Base-by-base conservation (phyloP, 2,888 invertebrate genomes). In the Caenorhabditis sinica region DNA sequence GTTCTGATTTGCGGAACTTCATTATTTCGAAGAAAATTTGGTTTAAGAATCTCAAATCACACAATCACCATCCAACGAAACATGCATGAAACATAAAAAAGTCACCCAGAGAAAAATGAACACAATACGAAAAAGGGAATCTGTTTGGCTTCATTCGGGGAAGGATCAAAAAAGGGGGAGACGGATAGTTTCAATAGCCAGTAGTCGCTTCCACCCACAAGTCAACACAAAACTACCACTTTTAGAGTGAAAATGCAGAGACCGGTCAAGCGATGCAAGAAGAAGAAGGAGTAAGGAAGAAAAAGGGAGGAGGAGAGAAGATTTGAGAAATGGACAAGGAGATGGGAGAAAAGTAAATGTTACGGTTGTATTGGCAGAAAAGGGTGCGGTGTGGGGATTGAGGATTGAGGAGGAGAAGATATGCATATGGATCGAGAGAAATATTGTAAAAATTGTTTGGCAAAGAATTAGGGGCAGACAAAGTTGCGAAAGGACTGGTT, bases 291-390 rank as follows among this genome's bases (percentile, higher is more conserved):
- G n/a, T n/a, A 72, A 23, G 40, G 11, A 30, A 51, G 20, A 51
- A 56, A 40, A 40, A 40, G 40, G 40, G 13, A 40, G 6, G 40
- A 30, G 23, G 40, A 15, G 63, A 15, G 65, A 43, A 25, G 36
- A 75, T 40, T 53, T 23, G 13, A 60, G 33, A 51, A 20, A 51
- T 11, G 4, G 30, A 28, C n/a, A 15, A 56, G 15, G 51, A 51
- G 23, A 15, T 9, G 63, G n/a, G 40, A 65, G 72, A 79, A 72
- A 79, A 79, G 65, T 79, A 79, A 79, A 79, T 79, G 68, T 68
- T 76, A 68, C 68, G 71, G 71, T 79, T 69, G 71, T 61, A 51
- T 63, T 60, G 61, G 63, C 53, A 69, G 23, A 23, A 69, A 56
- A 65, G 30, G 61, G 56, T 17, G 33, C 33, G 49, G 30, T 40